Evolutionary conservation across 1,140 invertebrate genomes (phyloP).

Genomic region (Drosophila kurseongensis): DNA sequence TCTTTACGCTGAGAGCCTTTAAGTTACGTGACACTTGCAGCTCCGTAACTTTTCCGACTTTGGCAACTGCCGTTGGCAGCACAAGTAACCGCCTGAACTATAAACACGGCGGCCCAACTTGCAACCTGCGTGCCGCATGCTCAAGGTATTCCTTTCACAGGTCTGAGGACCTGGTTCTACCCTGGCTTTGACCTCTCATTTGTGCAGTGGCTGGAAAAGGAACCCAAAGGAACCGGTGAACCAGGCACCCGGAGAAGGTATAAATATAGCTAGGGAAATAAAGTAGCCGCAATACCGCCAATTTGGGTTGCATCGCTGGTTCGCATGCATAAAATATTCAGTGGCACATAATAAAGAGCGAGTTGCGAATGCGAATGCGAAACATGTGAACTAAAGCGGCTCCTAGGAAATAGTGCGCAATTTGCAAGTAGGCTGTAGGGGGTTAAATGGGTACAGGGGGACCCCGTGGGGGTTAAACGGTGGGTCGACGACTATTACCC

Average conservation of each 20-base stretch:
- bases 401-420: slow-evolving; percentile 3
- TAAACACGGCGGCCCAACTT: slow-evolving; percentile 23
- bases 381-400: slow-evolving; percentile 18
- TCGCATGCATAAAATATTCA: slow-evolving; percentile 48
- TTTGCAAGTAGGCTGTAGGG: slow-evolving; percentile 7
- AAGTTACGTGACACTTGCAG: slow-evolving; percentile 38
- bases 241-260: slow-evolving; percentile 5
- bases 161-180: slow-evolving; percentile 3
- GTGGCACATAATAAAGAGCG: slow-evolving; percentile 25
- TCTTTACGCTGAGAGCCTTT: slow-evolving; percentile 19
- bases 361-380: slow-evolving; percentile 23
- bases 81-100: slow-evolving; percentile 28
- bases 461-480: neutral
- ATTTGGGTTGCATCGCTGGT: slow-evolving; percentile 36
- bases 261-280: neutral
- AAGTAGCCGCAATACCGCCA: slow-evolving; percentile 36
- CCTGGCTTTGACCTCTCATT: slow-evolving; percentile 10
- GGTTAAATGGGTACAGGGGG: neutral
- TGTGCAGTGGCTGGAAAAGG: slow-evolving; percentile 25
- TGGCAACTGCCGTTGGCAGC: slow-evolving; percentile 30
- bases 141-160: slow-evolving; percentile 6
- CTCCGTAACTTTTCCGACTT: slow-evolving; percentile 29
- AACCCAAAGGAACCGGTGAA: slow-evolving; percentile 9
- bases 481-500: slow-evolving; percentile 32
- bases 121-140: slow-evolving; percentile 28